Percentiles rank a stretch among this genome's conserved stretches.
Evolutionary conservation across 2,113 vertebrate genomes (phyloP).

Genomic region (Desmodus rotundus): DNA sequence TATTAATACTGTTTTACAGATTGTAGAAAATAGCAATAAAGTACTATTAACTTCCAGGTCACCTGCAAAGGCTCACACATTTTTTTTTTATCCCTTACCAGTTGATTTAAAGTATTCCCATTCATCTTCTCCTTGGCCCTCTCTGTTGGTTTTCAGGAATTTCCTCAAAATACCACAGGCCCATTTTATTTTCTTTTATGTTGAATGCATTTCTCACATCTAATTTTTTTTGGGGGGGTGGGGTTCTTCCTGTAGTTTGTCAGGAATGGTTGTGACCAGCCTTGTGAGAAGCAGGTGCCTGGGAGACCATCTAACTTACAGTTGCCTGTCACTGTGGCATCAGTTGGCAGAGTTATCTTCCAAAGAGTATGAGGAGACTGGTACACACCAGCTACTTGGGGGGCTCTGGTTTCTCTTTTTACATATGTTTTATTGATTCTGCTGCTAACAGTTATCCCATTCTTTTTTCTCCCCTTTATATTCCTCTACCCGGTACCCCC

Average conservation of each 20-base stretch:
- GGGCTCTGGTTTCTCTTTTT: neutral
- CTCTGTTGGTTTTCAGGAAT: neutral
- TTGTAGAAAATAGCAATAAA: constrained; percentile 49
- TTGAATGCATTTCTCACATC: neutral
- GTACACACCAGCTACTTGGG: neutral
- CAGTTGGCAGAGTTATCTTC: constrained; percentile 6
- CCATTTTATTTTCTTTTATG: neutral
- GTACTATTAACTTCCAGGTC: constrained; percentile 23
- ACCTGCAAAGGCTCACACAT: neutral
- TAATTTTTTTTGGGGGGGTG: neutral
- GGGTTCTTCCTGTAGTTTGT: neutral
- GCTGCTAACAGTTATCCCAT: no score
- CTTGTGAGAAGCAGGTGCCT: constrained; percentile 6
- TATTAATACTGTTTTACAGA: constrained; percentile 2
- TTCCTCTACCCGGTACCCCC: no score
- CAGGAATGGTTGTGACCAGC: constrained; percentile 20
- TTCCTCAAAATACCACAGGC: neutral
- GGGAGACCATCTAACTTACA: neutral
- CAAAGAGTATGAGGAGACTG: neutral
- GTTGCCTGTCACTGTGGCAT: neutral
- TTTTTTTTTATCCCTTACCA: constrained; percentile 1
- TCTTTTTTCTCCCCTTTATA: no score
- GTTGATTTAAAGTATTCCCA: neutral
- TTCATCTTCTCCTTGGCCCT: neutral
- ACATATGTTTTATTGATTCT: no score